Evolutionary conservation across 2,888 invertebrate genomes (phyloP), one percentile per base, ranked within the genome.

Genomic region (Pegoplata infirma): DNA sequence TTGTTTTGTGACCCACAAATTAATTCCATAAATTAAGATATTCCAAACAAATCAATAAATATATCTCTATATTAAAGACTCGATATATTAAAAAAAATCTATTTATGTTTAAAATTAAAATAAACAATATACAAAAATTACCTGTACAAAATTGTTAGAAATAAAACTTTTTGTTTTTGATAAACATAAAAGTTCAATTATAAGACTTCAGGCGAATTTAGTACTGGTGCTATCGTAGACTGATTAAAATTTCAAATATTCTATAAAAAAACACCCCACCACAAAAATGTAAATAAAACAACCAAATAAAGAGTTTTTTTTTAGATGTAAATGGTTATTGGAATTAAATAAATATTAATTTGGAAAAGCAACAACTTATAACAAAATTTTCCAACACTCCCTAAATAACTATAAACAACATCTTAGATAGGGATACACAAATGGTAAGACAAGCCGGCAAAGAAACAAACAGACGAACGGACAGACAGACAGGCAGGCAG

Each of bases 281-380:
- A 7, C 23, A 19, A 16, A 17, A 55, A 55, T 17, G 49, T 68
- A 44, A 28, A 64, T 10, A 28, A 32, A 55, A 16, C 51, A 55
- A 63, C 14, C 21, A 49, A 8, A 69, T 59, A 25, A 25, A 25
- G 6, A 25, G 25, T 25, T 25, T 25, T 40, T 40, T 40, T n/a
- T 8, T 40, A 40, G 14, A 36, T 36, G 12, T n/a, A 40, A 40
- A 73, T 78, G 53, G 68, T 58, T 78, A 78, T 69, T 74, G 69
- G 40, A 28, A 74, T 69, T 53, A 78, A 78, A 78, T 73, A 69
- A 69, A 68, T 69, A 69, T 73, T 68, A 73, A 77, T 68, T 63
- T 32, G 58, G 7, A 67, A 66, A 17, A 67, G 47, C 61, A 47
- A 47, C 47, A 61, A 47, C 8, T 32, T 10, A 2, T 7, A 47